Evolutionary conservation across 1,140 invertebrate genomes (phyloP).

Genomic region (Riptortus pedestris): DNA sequence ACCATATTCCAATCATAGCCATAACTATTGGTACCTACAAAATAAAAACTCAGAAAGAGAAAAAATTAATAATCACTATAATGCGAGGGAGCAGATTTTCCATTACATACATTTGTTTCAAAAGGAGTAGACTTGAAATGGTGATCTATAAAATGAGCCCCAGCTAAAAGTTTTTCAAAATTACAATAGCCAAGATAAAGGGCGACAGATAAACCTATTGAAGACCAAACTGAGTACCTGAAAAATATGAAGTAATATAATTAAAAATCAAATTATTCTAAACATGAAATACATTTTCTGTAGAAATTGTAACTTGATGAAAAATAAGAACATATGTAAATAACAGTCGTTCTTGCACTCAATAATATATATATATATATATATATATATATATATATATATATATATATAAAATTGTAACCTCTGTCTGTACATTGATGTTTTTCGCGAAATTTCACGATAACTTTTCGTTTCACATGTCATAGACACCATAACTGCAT

Average conservation of each 20-base stretch:
- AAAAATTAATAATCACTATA: neutral
- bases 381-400: too few species aligned
- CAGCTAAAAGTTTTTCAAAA: slow-evolving; percentile 83
- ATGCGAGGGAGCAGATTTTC: too few species aligned
- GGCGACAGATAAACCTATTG: slow-evolving; percentile 93
- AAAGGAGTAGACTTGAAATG: slow-evolving; percentile 82
- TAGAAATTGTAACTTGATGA: too few species aligned
- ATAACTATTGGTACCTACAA: slow-evolving; percentile 84
- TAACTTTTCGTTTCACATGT: too few species aligned
- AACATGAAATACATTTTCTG: too few species aligned
- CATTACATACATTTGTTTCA: slow-evolving; percentile 92
- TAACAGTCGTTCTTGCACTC: too few species aligned
- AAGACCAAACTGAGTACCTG: slow-evolving; percentile 90
- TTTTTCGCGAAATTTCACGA: too few species aligned
- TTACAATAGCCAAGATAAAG: slow-evolving; percentile 91
- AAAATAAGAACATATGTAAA: too few species aligned
- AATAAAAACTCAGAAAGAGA: slow-evolving; percentile 26
- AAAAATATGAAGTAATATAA: neutral
- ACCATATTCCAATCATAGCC: slow-evolving; percentile 92
- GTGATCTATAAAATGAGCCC: slow-evolving; percentile 88
- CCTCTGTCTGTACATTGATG: too few species aligned
- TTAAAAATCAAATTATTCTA: neutral
- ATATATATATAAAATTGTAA: too few species aligned
- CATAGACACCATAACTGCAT: too few species aligned
- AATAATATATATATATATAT: too few species aligned